Base-by-base conservation (phyloP, 2,797 vertebrate genomes). In the Fundulus diaphanus region DNA sequence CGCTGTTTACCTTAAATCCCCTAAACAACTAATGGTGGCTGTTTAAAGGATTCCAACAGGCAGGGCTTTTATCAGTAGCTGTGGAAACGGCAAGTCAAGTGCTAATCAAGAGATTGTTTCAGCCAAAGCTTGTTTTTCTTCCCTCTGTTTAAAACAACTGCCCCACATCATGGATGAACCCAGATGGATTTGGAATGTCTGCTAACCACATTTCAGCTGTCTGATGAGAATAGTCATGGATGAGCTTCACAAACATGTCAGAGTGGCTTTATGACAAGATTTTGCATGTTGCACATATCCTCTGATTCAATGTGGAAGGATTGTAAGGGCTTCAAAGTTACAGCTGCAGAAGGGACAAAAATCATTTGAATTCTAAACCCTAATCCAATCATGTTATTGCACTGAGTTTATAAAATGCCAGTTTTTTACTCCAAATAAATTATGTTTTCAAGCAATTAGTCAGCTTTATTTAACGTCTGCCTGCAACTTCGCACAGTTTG, bases 21-120 rank as follows among this genome's bases (percentile, higher is more conserved):
- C 81, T 80, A 76, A 90, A 72, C 86, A 80, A 85, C 72, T 72
- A 77, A 82, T 80, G 77, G 76, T 79, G 85, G 82, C 82, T 81
- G 72, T 72, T 76, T 73, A 59, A 79, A 71, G 87, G 81, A 82
- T 85, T 56, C 74, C 89, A 77, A 92, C 27, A 52, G 74, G 68
- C 67, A 73, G 40, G 35, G 76, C 59, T 74, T 70, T 31, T 16
- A 40, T 42, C 86, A 69, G 52, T 37, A 6, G 3, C 3, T 35
- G 18, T 3, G 46, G 65, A 70, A 85, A 83, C 84, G 73, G 74
- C 75, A 49, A 87, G 81, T 65, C 77, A 88, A 74, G 48, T 70
- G 37, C 29, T 56, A 74, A 35, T 33, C 44, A 57, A 72, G 77
- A 68, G 67, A 74, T 57, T 69, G 54, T 78, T 68, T 68, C 33